phyloP scores from a whole-genome alignment of 2,113 vertebrate genomes.

The Aix galericulata region DNA sequence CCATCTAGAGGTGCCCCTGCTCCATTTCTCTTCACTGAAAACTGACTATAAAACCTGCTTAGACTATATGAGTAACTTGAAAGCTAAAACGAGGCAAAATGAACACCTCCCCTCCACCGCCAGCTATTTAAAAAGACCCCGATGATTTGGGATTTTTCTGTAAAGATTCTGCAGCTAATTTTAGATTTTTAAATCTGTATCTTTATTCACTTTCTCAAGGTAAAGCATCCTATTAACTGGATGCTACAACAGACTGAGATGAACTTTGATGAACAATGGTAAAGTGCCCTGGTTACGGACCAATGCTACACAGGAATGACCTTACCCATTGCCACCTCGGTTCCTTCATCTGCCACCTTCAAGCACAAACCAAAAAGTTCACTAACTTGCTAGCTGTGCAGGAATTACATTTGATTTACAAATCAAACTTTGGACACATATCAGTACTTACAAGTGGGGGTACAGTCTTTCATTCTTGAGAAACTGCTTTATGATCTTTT shows the following conservation, averaged over 20 bases:
- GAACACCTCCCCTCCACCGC: background rate
- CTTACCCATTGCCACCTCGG: background rate
- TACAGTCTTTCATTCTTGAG: background rate
- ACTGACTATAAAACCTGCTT: background rate
- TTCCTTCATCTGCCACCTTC: background rate
- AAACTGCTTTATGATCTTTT: slow-evolving; percentile 20
- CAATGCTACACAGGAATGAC: background rate
- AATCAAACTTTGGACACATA: background rate
- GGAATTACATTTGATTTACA: background rate
- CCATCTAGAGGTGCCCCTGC: background rate
- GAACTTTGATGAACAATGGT: background rate
- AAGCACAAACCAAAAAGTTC: background rate
- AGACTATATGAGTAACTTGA: background rate
- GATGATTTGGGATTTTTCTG: background rate
- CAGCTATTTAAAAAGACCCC: background rate
- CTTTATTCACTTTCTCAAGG: background rate
- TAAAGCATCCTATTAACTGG: background rate
- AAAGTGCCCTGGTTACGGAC: background rate
- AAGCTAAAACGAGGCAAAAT: background rate
- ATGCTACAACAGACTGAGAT: background rate
- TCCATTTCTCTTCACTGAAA: background rate
- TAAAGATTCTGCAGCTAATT: background rate
- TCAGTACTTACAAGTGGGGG: background rate
- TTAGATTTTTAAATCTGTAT: background rate
- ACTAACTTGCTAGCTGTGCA: background rate